Percentiles rank a stretch among this genome's conserved stretches.
Conservation (phyloP, 2,888 invertebrate genomes). For the Drosophila hamatofila region DNA sequence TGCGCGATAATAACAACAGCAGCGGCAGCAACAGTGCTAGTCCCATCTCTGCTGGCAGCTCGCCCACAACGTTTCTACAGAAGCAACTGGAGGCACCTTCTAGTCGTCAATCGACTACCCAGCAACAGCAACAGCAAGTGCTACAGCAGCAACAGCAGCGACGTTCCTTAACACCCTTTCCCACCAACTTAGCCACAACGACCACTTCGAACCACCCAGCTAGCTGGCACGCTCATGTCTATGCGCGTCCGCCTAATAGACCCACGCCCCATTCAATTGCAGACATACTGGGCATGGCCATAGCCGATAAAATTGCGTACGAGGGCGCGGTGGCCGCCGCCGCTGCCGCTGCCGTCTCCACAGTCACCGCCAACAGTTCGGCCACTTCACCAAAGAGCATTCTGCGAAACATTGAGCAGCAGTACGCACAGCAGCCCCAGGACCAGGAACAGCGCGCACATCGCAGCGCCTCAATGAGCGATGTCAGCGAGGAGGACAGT, state of each 20-base stretch:
- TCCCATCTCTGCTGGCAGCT: constrained; percentile 57
- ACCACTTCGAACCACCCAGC: constrained; percentile 47
- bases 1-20: constrained; percentile 67
- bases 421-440: constrained; percentile 75
- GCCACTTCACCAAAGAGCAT: constrained; percentile 84
- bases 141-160: constrained; percentile 43
- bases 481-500: constrained; percentile 85
- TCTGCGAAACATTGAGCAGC: constrained; percentile 82
- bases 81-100: constrained; percentile 78
- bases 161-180: constrained; percentile 45
- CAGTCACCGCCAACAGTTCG: constrained; percentile 50
- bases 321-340: constrained; percentile 32
- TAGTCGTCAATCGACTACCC: constrained; percentile 34
- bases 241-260: constrained; percentile 91
- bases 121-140: background rate
- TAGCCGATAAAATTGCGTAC: constrained; percentile 45
- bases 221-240: constrained; percentile 96
- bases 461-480: constrained; percentile 83
- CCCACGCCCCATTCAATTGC: constrained; percentile 95
- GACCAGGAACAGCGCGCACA: constrained; percentile 72
- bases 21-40: constrained; percentile 42
- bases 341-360: constrained; percentile 11
- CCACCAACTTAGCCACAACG: constrained; percentile 31
- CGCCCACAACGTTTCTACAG: constrained; percentile 79
- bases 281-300: constrained; percentile 90